Evolutionary conservation across 2,888 invertebrate species (phyloP), one percentile per base, ranked within the genome.

Genomic region (Drosophila paucipuncta): DNA sequence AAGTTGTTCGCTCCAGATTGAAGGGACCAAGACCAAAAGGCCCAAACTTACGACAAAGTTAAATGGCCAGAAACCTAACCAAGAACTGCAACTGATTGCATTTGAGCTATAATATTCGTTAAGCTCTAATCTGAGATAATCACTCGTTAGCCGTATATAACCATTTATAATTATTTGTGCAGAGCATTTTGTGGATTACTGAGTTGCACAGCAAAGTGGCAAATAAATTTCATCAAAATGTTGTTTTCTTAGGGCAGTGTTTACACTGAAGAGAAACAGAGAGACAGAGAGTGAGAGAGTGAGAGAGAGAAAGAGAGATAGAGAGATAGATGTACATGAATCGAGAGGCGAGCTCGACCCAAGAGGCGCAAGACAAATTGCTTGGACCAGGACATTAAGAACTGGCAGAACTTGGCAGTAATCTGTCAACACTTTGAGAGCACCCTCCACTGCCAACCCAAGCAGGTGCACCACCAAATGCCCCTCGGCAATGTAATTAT

Each of bases 361-460:
- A 58, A 63, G 61, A 49, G 64, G 28, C 57, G 22, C 55, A 67
- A 59, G 65, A 87, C 73, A 82, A 87, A 85, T 85, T 74, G 58
- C 80, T 68, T 68, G 72, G 83, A 77, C 81, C 77, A 88, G 66
- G 71, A 72, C 89, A 83, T 83, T 85, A 83, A 85, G 76, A 72
- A 77, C 73, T 80, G 84, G 66, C 72, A 84, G 47, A 47, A 89
- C 87, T 83, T 84, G 89, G 87, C 89, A 84, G 87, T 87, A 84
- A 86, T 89, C 89, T 89, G 89, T 84, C 87, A 89, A 86, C 89
- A 84, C 89, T 84, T 86, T 85, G 59, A 50, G 53, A 64, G 69
- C 30, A 33, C 59, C 30, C 10, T 11, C 43, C 49, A 13, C 37
- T 13, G 59, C 13, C 49, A n/a, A 22, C 54, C 54, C 41, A 37